Conservation (phyloP, 2,888 invertebrate genomes). For the Saturnia japonica region DNA sequence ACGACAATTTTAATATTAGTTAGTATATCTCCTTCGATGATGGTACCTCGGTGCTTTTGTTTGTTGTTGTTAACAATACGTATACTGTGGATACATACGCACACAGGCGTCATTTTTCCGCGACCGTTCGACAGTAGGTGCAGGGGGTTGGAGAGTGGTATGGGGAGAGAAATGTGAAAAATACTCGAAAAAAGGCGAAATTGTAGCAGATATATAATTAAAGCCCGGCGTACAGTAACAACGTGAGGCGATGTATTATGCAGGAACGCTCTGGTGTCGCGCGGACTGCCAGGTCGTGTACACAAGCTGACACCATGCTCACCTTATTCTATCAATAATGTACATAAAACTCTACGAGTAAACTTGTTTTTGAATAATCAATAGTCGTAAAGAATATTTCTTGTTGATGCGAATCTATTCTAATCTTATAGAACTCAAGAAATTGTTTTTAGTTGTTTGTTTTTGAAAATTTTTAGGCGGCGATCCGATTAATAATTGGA, state of each 20-base stretch:
- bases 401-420: background rate
- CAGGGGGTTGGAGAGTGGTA: slow-evolving; percentile 50
- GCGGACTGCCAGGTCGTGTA: slow-evolving; percentile 42
- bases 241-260: slow-evolving; percentile 78
- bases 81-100: background rate
- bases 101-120: slow-evolving; percentile 59
- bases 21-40: slow-evolving; percentile 18
- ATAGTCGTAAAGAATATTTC: background rate
- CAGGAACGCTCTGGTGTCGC: slow-evolving; percentile 71
- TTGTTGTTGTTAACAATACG: slow-evolving; percentile 10
- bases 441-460: too few relatives aligned
- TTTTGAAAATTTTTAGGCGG: too few relatives aligned
- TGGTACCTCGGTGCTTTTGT: background rate
- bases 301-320: slow-evolving; percentile 37
- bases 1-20: slow-evolving; percentile 50
- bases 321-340: background rate
- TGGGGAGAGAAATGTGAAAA: slow-evolving; percentile 80
- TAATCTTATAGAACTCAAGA: too few relatives aligned
- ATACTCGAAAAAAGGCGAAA: slow-evolving; percentile 83
- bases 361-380: background rate
- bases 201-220: slow-evolving; percentile 83
- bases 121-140: slow-evolving; percentile 69
- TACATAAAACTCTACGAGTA: slow-evolving; percentile 26
- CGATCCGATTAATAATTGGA: too few relatives aligned
- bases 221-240: slow-evolving; percentile 76